Percentiles rank a stretch among this genome's conserved stretches.
phyloP scores from a whole-genome alignment of 2,888 invertebrate species.

The Drepana falcataria region DNA sequence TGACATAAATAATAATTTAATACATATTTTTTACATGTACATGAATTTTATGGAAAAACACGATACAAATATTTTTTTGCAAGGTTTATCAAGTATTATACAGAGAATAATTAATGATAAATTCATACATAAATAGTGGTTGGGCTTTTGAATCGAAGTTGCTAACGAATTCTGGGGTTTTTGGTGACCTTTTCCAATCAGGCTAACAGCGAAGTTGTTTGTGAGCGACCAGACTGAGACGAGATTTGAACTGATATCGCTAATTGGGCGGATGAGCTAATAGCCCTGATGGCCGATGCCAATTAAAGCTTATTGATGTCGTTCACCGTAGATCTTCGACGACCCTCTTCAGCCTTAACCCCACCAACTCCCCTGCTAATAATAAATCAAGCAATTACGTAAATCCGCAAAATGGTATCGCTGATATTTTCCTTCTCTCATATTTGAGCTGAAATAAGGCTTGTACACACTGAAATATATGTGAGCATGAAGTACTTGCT shows the following conservation, averaged over 20 bases:
- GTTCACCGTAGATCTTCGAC: constrained; percentile 56
- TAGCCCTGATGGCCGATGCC: constrained; percentile 65
- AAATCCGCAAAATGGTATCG: constrained; percentile 37
- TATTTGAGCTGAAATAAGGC: constrained; percentile 26
- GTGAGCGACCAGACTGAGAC: constrained; percentile 16
- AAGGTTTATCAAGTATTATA: too few relatives aligned
- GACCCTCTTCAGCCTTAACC: constrained; percentile 73
- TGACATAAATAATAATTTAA: too few relatives aligned
- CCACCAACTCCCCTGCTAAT: constrained; percentile 64
- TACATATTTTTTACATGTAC: too few relatives aligned
- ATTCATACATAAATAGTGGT: neutral
- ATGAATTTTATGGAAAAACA: too few relatives aligned
- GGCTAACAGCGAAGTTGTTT: constrained; percentile 22
- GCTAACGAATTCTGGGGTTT: constrained; percentile 14
- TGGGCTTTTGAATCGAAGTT: constrained; percentile 9
- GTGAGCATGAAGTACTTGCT: too few relatives aligned
- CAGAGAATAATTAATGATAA: too few relatives aligned
- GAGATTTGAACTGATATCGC: constrained; percentile 47
- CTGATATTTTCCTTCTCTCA: constrained; percentile 45
- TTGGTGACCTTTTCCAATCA: constrained; percentile 21
- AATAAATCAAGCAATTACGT: constrained; percentile 75
- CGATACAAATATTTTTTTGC: too few relatives aligned
- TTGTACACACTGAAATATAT: constrained; percentile 10
- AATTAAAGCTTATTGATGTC: constrained; percentile 75
- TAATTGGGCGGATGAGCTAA: constrained; percentile 62